These are phyloP conservation scores for Cyrtodaria siliqua DNA, from an alignment of 2,888 invertebrate genomes.

Conservation along the genomic window DNA sequence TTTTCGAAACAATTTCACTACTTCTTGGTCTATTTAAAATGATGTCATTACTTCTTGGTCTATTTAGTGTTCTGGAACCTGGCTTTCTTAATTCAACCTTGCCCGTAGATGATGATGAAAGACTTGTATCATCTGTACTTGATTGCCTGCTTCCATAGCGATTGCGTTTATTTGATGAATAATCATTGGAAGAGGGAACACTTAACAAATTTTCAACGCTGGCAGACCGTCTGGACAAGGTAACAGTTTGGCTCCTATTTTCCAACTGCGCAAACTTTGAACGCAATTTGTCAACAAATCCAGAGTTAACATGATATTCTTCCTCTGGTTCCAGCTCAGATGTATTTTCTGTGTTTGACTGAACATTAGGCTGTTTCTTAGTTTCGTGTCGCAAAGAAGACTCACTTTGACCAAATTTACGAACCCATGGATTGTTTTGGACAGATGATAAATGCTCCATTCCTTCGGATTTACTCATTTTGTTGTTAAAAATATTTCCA, in stretches of 20 bases:
- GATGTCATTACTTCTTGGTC: slow-evolving; percentile 15
- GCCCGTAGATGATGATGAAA: neutral
- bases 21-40: slow-evolving; percentile 28
- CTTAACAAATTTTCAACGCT: slow-evolving; percentile 76
- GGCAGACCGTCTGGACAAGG: slow-evolving; percentile 68
- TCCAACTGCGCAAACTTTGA: slow-evolving; percentile 73
- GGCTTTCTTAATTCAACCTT: slow-evolving; percentile 45
- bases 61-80: slow-evolving; percentile 21
- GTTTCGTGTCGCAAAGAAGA: slow-evolving; percentile 3
- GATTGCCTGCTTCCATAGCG: slow-evolving; percentile 11
- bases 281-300: slow-evolving; percentile 82
- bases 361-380: neutral
- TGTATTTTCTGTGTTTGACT: neutral
- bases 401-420: slow-evolving; percentile 36
- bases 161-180: neutral
- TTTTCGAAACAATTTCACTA: slow-evolving; percentile 23
- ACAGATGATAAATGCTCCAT: slow-evolving; percentile 64
- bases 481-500: neutral
- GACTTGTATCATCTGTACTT: slow-evolving; percentile 34
- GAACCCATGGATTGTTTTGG: slow-evolving; percentile 65
- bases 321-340: slow-evolving; percentile 56
- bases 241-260: slow-evolving; percentile 45
- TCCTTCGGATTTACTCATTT: slow-evolving; percentile 25
- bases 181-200: neutral
- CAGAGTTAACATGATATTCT: slow-evolving; percentile 81